Evolutionary conservation across 2,113 vertebrate species (phyloP), one percentile per base, ranked within the genome.

Genomic region (Sceloporus tristichus): DNA sequence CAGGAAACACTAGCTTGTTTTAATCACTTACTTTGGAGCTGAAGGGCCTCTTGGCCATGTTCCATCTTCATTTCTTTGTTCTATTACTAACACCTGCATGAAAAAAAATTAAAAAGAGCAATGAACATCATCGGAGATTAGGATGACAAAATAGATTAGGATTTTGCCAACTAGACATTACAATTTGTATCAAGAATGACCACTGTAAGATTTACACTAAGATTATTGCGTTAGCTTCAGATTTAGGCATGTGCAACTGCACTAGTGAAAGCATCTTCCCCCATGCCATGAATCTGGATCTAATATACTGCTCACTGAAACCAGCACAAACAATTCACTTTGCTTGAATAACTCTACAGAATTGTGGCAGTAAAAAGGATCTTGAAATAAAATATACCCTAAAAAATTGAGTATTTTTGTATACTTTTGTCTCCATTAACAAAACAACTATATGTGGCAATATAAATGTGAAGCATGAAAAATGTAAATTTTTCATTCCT

Each of bases 21-120:
- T 38, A 11, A 88, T 82, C 90, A 98, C 98, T 98, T 98, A 99
- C 99, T 99, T 99, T 90, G 97, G 96, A 95, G 98, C 91, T 84
- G 98, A 98, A 94, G 98, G 98, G 96, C 98, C 98, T 96, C 98
- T 97, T 88, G 99, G 99, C 99, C 99, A 99, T 0, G 98, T 94
- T 95, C 99, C 99, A 73, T 99, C 99, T 95, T 98, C 98, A 82
- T 97, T 99, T 97, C 98, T 99, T 97, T 99, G 98, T 95, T 99
- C 99, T 97, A 99, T 99, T 88, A 99, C 99, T 68, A 99, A 98
- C 89, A 99, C 97, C 99, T 99, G 97, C 34, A 80, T 89, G 29
- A 93, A 87, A 90, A 91, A 81, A 85, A 84, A 38, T 23, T 34
- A 85, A 94, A 91, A 38, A 3, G 48, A 42, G 38, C 29, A 76